Evolutionary conservation across 2,113 vertebrate species (phyloP).

Genomic region (Orycteropus afer): DNA sequence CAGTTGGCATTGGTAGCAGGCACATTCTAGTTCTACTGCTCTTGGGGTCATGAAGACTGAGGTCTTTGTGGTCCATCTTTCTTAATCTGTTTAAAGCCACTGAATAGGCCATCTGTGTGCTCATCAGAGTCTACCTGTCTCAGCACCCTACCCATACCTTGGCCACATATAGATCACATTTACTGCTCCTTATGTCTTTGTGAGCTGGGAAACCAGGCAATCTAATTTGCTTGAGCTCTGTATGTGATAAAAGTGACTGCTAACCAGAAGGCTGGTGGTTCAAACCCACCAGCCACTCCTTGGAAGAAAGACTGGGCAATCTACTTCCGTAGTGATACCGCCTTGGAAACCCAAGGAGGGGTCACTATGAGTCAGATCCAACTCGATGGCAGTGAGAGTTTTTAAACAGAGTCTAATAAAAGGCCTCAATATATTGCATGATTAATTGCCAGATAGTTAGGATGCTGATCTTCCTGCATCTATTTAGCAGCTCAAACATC

Average conservation of each 20-base stretch:
- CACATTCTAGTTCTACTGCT: too few relatives aligned
- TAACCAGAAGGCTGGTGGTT: too few relatives aligned
- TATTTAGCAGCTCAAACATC: background rate
- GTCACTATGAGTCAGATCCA: too few relatives aligned
- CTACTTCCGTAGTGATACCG: too few relatives aligned
- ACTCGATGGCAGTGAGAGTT: too few relatives aligned
- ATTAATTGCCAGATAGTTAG: background rate
- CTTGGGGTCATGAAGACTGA: too few relatives aligned
- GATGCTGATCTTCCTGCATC: background rate
- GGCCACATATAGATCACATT: background rate
- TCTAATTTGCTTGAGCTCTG: slow-evolving; percentile 3
- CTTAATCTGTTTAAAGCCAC: background rate
- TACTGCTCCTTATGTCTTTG: slow-evolving; percentile 3
- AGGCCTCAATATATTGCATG: background rate
- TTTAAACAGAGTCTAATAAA: background rate
- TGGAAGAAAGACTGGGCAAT: too few relatives aligned
- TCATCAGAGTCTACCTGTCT: background rate
- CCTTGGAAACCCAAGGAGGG: too few relatives aligned
- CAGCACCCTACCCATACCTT: background rate
- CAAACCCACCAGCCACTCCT: too few relatives aligned
- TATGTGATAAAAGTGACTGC: background rate
- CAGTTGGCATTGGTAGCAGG: too few relatives aligned
- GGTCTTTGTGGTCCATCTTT: too few relatives aligned
- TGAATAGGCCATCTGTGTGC: background rate
- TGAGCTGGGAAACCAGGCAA: background rate